Evolutionary conservation across 2,113 vertebrate species (phyloP), one percentile per base, ranked within the genome.

Genomic region (Pelecanus crispus): DNA sequence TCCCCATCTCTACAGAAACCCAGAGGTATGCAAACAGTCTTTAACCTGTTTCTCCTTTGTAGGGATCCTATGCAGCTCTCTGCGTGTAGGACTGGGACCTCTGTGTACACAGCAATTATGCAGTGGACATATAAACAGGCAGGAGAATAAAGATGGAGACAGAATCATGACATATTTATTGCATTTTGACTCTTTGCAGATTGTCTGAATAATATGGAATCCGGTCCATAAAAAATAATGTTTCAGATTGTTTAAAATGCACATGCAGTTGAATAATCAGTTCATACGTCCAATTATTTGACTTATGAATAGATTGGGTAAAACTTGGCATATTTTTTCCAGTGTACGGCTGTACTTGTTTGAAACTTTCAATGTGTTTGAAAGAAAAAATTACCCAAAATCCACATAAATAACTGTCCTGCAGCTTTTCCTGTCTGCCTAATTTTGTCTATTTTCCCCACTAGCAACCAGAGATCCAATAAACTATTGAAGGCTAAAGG

Each of bases 361-460:
- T 62, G 56, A 62, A 72, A 47, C n/a, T 65, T 61, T 50, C 81
- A 63, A 78, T 66, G 91, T 66, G 6, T 65, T 88, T 53, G 31
- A 96, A 89, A 94, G 70, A 85, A 86, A 93, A 71, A 75, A 93
- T 70, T 16, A 78, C 47, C 77, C 36, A 24, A 86, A 92, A 81
- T 81, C 63, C 88, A 88, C 75, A 81, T 81, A 85, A 94, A 72
- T 89, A 91, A 85, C 56, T 82, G 72, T 81, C 66, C 55, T 26
- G 65, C 31, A 44, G 36, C 72, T 93, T 88, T 93, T 81, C 55
- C 79, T 66, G 14, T 82, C 62, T 82, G 80, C 80, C n/a, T 86
- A 88, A 91, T 94, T 94, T 94, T 91, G 84, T 94, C 94, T 70
- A 0, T 85, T 92, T 95, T 88, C 78, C 83, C 62, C 49, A 59